Base-by-base conservation (phyloP, 2,888 invertebrate genomes). In the Microctonus brassicae region DNA sequence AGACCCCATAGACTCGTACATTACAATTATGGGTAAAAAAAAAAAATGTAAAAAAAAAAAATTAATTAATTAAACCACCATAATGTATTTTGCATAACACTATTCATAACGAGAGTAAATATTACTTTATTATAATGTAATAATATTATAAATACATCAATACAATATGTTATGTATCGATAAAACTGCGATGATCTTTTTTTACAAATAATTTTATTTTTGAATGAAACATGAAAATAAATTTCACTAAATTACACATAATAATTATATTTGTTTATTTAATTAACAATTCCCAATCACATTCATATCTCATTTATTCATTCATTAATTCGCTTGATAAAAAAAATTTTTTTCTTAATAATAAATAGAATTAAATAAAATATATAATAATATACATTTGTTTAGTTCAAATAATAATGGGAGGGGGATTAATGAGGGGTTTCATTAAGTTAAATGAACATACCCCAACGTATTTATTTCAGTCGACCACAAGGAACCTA, bases 121-220 rank as follows among this genome's bases (percentile, higher is more conserved):
- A 77, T 73, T 77, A 73, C 76, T 75, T 73, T 76, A 76, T 75
- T 73, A 75, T 68, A 66, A 70, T 74, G 57, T 76, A 72, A 72
- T 75, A 72, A 70, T 73, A 70, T 64, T 69, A 73, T 74, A 74
- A 73, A 76, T 76, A 78, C 67, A 74, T 69, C 73, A 62, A 73
- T 69, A 73, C 22, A 62, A 75, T 73, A 71, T 73, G 71, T 73
- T 76, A 79, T 77, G 78, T 81, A 77, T 82, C 81, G 80, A 83
- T 77, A 81, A 78, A 83, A 78, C 81, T 81, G 77, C 84, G 80
- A 84, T 83, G 60, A 83, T 83, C 84, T 86, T 87, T 87, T 86
- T 87, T 84, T 86, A 87, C 86, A 84, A 85, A 87, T 86, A 84
- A 86, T 86, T 87, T 86, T 87, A 87, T 87, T 87, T 87, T 87